Evolutionary conservation across 2,888 invertebrate species (phyloP), one percentile per base, ranked within the genome.

Genomic region (Dyspetes luteomarginatus): DNA sequence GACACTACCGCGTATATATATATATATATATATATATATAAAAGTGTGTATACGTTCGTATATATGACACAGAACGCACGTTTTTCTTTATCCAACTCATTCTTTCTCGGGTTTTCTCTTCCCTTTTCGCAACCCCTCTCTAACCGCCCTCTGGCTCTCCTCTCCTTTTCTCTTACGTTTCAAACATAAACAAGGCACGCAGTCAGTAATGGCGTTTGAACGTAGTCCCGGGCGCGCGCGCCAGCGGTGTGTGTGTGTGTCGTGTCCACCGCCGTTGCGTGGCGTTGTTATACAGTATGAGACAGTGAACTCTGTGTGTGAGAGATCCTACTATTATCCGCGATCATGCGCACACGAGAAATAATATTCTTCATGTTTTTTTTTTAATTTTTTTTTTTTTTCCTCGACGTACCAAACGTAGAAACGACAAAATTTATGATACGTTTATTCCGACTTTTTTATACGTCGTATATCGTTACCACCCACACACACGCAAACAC

Each of bases 171-270:
- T 7, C 52, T n/a, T n/a, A n/a, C 71, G 45, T 56, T 43, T 74
- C 65, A 74, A 81, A 82, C 82, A 77, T 82, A 81, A 82, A 81
- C 78, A 84, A 81, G 76, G 67, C 45, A 50, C 75, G 28, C 50
- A 12, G 24, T 36, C 26, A 73, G 65, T 52, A 76, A 64, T 64
- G 76, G 82, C 56, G 76, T 69, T 68, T 41, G 67, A 50, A 71
- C 36, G 71, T 30, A 69, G 55, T 45, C 69, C 22, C 36, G 36
- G 9, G 12, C 36, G 36, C 41, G 67, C 43, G 60, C 43, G 58
- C 30, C 65, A 41, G 19, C 30, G 41, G 52, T 50, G 9, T 48
- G 19, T 50, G 48, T 52, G 50, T 50, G 36, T 26, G 50, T 24
- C 62, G 26, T n/a, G 30, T n/a, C 22, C 17, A 67, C 24, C 67